These are phyloP conservation scores for Drosophila nasuta DNA, from an alignment of 1,140 invertebrate genomes.

Conservation along the genomic window DNA sequence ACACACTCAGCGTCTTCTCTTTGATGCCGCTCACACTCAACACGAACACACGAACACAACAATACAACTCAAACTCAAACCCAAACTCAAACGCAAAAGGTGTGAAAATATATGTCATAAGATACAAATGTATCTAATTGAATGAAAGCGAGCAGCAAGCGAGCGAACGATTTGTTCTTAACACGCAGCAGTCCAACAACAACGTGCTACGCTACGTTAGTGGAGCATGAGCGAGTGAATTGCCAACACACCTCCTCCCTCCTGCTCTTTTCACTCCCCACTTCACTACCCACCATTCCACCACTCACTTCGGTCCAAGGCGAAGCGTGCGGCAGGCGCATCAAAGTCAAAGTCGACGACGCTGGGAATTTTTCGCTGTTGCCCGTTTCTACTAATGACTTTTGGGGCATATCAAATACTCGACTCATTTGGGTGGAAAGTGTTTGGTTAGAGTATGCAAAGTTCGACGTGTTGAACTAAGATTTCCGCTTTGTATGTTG, in stretches of 20 bases:
- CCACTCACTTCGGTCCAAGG: constrained; percentile 23
- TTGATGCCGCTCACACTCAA: constrained; percentile 28
- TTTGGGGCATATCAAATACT: constrained; percentile 26
- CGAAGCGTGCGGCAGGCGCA: constrained; percentile 60
- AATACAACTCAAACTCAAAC: constrained; percentile 4
- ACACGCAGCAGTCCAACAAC: constrained; percentile 65
- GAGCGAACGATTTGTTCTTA: constrained; percentile 67
- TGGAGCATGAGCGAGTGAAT: constrained; percentile 29
- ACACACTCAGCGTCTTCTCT: constrained; percentile 8
- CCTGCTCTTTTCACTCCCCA: too few relatives aligned
- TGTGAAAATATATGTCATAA: constrained; percentile 83
- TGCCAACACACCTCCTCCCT: neutral
- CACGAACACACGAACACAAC: constrained; percentile 8
- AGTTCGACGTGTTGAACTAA: neutral
- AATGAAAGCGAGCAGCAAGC: constrained; percentile 62
- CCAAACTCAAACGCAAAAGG: constrained; percentile 60
- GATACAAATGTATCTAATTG: constrained; percentile 83
- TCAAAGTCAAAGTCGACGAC: constrained; percentile 76
- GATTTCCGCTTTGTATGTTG: constrained; percentile 46
- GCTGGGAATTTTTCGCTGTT: constrained; percentile 51
- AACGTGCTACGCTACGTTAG: constrained; percentile 19
- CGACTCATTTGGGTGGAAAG: neutral
- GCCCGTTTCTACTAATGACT: constrained; percentile 28
- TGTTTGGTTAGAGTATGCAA: constrained; percentile 31
- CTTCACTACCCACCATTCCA: too few relatives aligned